phyloP scores from a whole-genome alignment of 2,888 invertebrate genomes.

The Chaitophorus viminalis region DNA sequence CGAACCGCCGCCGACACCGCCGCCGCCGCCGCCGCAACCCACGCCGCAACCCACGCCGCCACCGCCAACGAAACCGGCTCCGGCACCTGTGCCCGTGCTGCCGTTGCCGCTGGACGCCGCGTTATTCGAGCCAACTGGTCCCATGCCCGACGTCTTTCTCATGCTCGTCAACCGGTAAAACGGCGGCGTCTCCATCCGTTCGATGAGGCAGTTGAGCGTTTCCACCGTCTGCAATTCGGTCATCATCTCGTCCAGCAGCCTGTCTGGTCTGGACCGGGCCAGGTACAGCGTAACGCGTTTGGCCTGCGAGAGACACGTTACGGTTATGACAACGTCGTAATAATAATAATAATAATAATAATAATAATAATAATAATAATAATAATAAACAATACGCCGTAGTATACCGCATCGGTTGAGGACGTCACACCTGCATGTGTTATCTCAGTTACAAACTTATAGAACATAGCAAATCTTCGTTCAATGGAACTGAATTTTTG shows the following conservation, averaged over 20 bases:
- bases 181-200: constrained; percentile 97
- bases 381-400: too few species aligned
- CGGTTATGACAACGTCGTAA: not conserved
- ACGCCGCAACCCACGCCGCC: constrained; percentile 68
- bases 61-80: not conserved
- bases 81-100: not conserved
- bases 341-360: too few species aligned
- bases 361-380: too few species aligned
- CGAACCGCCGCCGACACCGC: not conserved
- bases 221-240: constrained; percentile 96
- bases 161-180: constrained; percentile 94
- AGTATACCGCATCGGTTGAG: too few species aligned
- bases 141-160: constrained; percentile 83
- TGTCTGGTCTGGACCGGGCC: constrained; percentile 89
- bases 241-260: constrained; percentile 96
- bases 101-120: not conserved
- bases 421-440: too few species aligned
- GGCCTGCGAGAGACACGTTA: constrained; percentile 73
- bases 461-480: too few species aligned
- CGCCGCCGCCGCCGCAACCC: constrained; percentile 73
- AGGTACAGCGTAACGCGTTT: constrained; percentile 94
- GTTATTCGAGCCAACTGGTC: constrained; percentile 75
- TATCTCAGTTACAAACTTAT: too few species aligned
- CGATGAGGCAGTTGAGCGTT: constrained; percentile 93
- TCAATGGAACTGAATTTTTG: too few species aligned